Percentiles rank a stretch among this genome's conserved stretches.
These are phyloP conservation scores for Leptoteleia sp. DNA, from an alignment of 1,140 invertebrate species.

Conservation along the genomic window DNA sequence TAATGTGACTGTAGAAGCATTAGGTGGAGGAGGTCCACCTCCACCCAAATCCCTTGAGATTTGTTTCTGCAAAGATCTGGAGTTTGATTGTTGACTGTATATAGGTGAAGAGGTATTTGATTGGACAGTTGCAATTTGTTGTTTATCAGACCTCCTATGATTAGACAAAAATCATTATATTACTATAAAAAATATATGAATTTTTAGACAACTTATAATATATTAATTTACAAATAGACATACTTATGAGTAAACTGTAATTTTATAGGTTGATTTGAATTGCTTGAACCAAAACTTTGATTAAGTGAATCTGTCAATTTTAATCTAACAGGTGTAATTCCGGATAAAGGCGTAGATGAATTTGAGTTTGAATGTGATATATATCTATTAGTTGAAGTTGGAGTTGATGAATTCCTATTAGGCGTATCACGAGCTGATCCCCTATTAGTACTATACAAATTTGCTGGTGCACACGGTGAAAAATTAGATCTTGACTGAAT, in stretches of 20 bases:
- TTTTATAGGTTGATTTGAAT: conserved; percentile 75
- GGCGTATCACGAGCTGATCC: conserved; percentile 68
- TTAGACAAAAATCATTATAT: no score
- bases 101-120: conserved; percentile 33
- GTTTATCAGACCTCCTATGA: conserved; percentile 73
- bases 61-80: conserved; percentile 87
- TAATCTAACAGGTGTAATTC: conserved; percentile 70
- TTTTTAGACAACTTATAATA: no score
- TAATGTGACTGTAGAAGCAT: conserved; percentile 85
- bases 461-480: conserved; percentile 77
- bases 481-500: conserved; percentile 73
- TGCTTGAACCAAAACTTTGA: conserved; percentile 70
- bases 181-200: no score
- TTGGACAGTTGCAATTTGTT: conserved; percentile 58
- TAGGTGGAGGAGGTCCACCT: conserved; percentile 68
- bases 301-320: conserved; percentile 74
- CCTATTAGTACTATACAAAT: conserved; percentile 76
- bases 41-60: conserved; percentile 79
- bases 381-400: conserved; percentile 73
- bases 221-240: conserved; percentile 48
- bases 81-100: conserved; percentile 51
- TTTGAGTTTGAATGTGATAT: conserved; percentile 71
- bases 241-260: conserved; percentile 78
- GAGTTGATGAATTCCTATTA: conserved; percentile 70
- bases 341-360: conserved; percentile 67